Evolutionary conservation across 2,113 vertebrate genomes (phyloP).

Genomic region (Psophia crepitans): DNA sequence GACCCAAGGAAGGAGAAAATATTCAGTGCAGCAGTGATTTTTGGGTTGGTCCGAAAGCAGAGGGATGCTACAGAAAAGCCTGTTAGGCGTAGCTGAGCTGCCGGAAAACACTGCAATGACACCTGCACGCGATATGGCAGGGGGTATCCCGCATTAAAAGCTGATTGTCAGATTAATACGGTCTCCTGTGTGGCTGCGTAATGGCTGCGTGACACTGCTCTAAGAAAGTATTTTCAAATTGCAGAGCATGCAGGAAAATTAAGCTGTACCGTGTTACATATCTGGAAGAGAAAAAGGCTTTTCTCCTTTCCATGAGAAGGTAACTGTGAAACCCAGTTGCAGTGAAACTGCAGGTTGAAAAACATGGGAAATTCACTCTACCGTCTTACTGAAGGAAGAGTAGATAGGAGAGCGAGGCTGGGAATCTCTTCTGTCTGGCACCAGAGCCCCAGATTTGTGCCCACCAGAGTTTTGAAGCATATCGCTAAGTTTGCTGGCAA

Average conservation of each 20-base stretch:
- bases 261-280: not conserved
- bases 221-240: not conserved
- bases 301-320: not conserved
- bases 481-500: not conserved
- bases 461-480: rapidly evolving
- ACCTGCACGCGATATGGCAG: not conserved
- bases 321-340: not conserved
- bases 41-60: not conserved
- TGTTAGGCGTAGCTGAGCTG: not conserved
- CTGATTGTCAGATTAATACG: not conserved
- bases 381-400: not conserved
- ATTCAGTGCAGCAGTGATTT: not conserved
- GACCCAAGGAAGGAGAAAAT: not conserved
- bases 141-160: not conserved
- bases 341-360: not conserved
- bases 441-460: not conserved
- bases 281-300: not conserved
- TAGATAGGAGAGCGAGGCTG: not conserved
- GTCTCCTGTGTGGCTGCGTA: not conserved
- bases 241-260: not conserved
- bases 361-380: not conserved
- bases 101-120: not conserved
- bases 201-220: rapidly evolving
- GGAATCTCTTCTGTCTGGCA: not conserved
- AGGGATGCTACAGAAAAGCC: not conserved